Evolutionary conservation across 2,888 invertebrate species (phyloP).

Genomic region (Nomada hirtipes): DNA sequence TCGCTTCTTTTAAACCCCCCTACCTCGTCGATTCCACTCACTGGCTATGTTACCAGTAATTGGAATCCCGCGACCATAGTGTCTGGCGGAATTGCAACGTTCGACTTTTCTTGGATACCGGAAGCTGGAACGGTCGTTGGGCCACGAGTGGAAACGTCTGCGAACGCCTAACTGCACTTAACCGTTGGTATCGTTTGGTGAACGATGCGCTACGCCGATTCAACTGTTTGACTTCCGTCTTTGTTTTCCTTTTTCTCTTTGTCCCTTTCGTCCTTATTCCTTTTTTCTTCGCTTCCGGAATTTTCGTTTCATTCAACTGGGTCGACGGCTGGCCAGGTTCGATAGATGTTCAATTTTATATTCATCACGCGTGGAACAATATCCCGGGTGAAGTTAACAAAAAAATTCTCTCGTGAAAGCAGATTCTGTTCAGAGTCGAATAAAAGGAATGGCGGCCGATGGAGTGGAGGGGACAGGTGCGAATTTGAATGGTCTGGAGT

Average conservation of each 20-base stretch:
- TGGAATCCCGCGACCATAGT: conserved; percentile 49
- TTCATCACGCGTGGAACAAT: conserved; percentile 51
- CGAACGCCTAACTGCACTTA: conserved; percentile 20
- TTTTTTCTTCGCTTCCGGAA: not conserved
- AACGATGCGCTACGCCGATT: conserved; percentile 24
- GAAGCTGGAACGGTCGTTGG: conserved; percentile 60
- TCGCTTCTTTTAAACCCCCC: not conserved
- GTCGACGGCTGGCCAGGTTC: conserved; percentile 34
- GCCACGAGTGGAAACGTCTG: conserved; percentile 21
- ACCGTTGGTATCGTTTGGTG: conserved; percentile 35
- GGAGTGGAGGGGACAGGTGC: not conserved
- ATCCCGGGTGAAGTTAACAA: conserved; percentile 15
- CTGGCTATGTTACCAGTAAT: conserved; percentile 64
- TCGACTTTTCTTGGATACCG: conserved; percentile 66
- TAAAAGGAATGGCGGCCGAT: conserved; percentile 34
- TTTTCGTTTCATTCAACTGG: conserved; percentile 18
- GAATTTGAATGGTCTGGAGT: conserved; percentile 28
- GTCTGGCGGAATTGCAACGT: conserved; percentile 59
- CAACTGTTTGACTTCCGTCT: not conserved
- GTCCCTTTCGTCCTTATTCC: not conserved
- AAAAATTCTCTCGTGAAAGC: conserved; percentile 24
- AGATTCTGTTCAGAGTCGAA: conserved; percentile 44
- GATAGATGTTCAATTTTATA: conserved; percentile 59
- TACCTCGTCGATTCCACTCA: not conserved
- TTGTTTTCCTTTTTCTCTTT: not conserved